Conservation (phyloP, 2,888 invertebrate species). For the Carpatolechia fugitivella region DNA sequence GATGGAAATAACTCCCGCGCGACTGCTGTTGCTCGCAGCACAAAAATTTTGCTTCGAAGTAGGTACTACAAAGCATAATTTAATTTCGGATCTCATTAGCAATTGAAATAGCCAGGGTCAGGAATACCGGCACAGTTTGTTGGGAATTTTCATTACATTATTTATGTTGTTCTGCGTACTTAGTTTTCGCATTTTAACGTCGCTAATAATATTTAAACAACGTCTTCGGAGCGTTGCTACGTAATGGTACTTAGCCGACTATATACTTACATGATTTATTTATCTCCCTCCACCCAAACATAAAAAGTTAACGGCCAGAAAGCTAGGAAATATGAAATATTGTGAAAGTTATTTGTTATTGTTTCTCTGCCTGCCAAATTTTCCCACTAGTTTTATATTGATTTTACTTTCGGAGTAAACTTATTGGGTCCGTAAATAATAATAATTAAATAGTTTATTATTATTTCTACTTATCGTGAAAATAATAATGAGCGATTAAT, state of each 20-base stretch:
- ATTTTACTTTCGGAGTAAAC: no score
- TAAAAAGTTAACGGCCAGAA: no score
- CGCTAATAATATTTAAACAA: background rate
- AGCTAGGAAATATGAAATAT: no score
- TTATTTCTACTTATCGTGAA: no score
- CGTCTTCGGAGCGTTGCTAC: background rate
- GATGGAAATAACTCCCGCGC: constrained; percentile 11
- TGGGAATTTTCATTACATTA: background rate
- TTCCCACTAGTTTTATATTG: no score
- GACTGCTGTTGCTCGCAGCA: background rate
- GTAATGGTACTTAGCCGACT: no score
- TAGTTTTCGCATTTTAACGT: background rate
- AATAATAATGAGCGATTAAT: no score
- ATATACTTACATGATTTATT: background rate
- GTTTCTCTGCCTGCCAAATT: no score
- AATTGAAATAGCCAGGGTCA: constrained; percentile 37
- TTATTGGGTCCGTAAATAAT: no score
- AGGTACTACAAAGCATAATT: constrained; percentile 14
- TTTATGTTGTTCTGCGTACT: background rate
- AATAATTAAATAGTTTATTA: no score
- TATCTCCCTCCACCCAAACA: no score
- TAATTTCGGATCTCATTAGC: constrained; percentile 46
- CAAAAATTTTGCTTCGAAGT: constrained; percentile 37
- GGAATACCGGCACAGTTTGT: constrained; percentile 7
- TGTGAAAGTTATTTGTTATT: no score